phyloP scores from a whole-genome alignment of 2,113 vertebrate species.

The Psilopogon haemacephalus region DNA sequence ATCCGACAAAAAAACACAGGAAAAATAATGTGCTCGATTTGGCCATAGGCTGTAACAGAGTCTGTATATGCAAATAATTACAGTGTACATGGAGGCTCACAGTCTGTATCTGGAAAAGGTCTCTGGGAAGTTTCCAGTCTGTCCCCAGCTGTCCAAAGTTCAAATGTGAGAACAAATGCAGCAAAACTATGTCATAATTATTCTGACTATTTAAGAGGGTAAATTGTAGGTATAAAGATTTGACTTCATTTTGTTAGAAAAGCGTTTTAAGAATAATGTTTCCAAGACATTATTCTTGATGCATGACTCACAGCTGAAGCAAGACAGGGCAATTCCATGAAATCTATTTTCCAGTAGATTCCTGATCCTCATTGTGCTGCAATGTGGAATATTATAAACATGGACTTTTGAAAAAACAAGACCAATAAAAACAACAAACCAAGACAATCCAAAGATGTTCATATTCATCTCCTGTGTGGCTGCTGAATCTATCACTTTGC shows the following conservation, averaged over 20 bases:
- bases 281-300: neutral
- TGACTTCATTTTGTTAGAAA: neutral
- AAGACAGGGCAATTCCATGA: neutral
- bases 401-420: neutral
- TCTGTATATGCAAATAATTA: neutral
- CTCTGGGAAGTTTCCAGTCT: neutral
- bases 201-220: neutral
- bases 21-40: neutral
- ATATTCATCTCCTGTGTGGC: neutral
- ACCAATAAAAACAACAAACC: no score
- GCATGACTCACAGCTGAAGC: neutral
- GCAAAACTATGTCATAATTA: neutral
- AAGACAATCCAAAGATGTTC: fast-evolving
- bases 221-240: neutral
- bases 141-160: neutral
- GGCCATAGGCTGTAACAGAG: neutral
- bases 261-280: neutral
- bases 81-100: neutral
- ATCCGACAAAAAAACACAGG: neutral
- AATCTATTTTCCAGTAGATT: neutral
- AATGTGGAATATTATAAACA: neutral
- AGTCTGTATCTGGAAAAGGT: neutral
- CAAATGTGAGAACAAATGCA: neutral
- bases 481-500: neutral
- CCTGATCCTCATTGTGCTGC: neutral